Conservation (phyloP, 2,797 vertebrate genomes). For the Brotula barbata region DNA sequence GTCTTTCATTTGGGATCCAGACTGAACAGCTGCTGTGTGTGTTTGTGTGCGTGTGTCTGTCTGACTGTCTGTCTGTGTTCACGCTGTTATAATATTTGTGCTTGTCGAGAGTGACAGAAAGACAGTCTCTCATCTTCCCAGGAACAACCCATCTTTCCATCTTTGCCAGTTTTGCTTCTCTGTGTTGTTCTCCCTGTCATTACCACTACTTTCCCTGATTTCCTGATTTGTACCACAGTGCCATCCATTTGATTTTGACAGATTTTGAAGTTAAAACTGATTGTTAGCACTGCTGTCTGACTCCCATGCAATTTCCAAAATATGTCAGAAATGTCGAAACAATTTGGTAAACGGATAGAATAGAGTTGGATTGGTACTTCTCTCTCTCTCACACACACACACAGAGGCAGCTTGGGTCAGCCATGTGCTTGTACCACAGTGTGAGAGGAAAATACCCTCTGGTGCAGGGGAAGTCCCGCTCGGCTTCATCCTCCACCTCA, state of each 20-base stretch:
- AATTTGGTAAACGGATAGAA: conserved; percentile 26
- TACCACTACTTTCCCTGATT: conserved; percentile 11
- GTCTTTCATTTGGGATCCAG: conserved; percentile 53
- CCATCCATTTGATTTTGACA: conserved; percentile 10
- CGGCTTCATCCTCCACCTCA: conserved; percentile 76
- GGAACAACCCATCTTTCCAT: neutral
- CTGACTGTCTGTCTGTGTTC: conserved; percentile 20
- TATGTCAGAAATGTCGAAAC: neutral
- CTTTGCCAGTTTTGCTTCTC: too few relatives aligned
- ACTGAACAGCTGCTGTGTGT: conserved; percentile 50
- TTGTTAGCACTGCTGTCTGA: conserved; percentile 22
- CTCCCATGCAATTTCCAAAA: conserved; percentile 18
- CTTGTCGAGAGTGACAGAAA: neutral
- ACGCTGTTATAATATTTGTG: conserved; percentile 32
- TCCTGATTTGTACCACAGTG: conserved; percentile 11
- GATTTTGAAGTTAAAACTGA: conserved; percentile 25
- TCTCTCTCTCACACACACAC: conserved; percentile 14
- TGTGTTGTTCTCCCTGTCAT: conserved; percentile 7
- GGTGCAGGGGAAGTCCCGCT: conserved; percentile 77
- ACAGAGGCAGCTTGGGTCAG: conserved; percentile 63
- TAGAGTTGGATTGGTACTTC: neutral
- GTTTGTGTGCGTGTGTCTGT: conserved; percentile 20
- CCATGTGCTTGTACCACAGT: conserved; percentile 74
- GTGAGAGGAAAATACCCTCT: conserved; percentile 80
- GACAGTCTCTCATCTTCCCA: conserved; percentile 12